A percentile compares a stretch with the other conserved stretches of the same genome.
Evolutionary conservation across 2,797 vertebrate species (phyloP).

Genomic region (Sebastes reedi): DNA sequence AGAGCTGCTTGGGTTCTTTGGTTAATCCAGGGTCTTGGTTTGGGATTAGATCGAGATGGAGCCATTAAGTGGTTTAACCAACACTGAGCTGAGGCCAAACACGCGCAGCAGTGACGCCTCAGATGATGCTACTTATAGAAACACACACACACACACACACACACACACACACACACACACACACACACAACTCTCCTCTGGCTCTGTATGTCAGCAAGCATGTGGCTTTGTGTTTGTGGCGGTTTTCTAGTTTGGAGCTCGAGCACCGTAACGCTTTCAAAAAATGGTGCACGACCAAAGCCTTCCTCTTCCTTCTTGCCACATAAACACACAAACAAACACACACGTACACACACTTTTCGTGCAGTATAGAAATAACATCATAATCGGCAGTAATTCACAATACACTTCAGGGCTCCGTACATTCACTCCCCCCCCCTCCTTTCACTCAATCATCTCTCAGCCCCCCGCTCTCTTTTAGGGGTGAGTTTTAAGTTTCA

Average conservation of each 20-base stretch:
- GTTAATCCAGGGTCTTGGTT: conserved; percentile 75
- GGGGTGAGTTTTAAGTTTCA: conserved; percentile 45
- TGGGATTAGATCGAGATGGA: conserved; percentile 77
- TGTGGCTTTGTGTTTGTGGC: conserved; percentile 60
- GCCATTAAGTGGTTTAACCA: conserved; percentile 81
- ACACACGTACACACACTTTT: neutral
- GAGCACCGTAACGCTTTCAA: conserved; percentile 7
- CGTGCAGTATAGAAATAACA: neutral
- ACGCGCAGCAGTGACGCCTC: conserved; percentile 56
- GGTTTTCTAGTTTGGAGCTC: conserved; percentile 42
- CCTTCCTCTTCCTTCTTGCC: conserved; percentile 29
- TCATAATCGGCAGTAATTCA: neutral
- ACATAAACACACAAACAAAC: conserved; percentile 24
- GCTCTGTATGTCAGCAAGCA: conserved; percentile 29
- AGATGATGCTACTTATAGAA: conserved; percentile 65
- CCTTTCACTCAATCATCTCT: conserved; percentile 32
- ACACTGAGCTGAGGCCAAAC: conserved; percentile 68
- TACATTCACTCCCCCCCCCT: neutral
- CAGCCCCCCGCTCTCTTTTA: conserved; percentile 7
- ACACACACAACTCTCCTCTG: conserved; percentile 1
- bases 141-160: conserved; percentile 19
- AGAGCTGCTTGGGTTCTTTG: conserved; percentile 47
- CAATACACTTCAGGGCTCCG: neutral
- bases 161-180: conserved; percentile 13
- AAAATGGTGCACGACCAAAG: conserved; percentile 29